Evolutionary conservation across 2,113 vertebrate genomes (phyloP).

Genomic region (Embiotoca jacksoni): DNA sequence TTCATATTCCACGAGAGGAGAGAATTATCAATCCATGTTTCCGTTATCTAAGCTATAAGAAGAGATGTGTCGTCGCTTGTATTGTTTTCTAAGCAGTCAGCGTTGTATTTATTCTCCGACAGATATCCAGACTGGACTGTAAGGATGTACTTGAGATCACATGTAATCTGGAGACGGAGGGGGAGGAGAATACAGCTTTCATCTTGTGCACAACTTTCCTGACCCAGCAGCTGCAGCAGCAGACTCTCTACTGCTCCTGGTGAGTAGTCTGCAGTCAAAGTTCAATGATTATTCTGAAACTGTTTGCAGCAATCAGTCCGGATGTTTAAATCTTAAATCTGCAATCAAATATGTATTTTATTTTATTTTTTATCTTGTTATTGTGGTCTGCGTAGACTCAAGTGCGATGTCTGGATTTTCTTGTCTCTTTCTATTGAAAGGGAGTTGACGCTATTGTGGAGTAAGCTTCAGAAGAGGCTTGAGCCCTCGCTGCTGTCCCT

Average conservation of each 20-base stretch:
- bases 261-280: slow-evolving; percentile 70
- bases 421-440: slow-evolving; percentile 74
- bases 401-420: background rate
- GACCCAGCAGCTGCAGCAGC: slow-evolving; percentile 97
- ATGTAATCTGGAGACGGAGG: slow-evolving; percentile 95
- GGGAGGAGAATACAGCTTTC: slow-evolving; percentile 96
- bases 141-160: slow-evolving; percentile 97
- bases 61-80: background rate
- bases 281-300: too few species aligned
- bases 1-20: too few species aligned
- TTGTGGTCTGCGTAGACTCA: background rate
- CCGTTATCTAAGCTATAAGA: background rate
- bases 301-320: too few species aligned
- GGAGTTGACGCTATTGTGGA: slow-evolving; percentile 97
- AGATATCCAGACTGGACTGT: slow-evolving; percentile 96
- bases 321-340: too few species aligned
- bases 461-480: slow-evolving; percentile 95
- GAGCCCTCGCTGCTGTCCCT: slow-evolving; percentile 93
- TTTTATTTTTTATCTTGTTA: background rate
- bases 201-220: slow-evolving; percentile 97
- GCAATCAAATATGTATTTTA: background rate
- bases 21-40: background rate
- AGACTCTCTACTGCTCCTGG: slow-evolving; percentile 94
- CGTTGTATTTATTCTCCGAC: slow-evolving; percentile 37
- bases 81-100: background rate